Conservation (phyloP, 1,140 invertebrate species). For the Euwallacea fornicatus region DNA sequence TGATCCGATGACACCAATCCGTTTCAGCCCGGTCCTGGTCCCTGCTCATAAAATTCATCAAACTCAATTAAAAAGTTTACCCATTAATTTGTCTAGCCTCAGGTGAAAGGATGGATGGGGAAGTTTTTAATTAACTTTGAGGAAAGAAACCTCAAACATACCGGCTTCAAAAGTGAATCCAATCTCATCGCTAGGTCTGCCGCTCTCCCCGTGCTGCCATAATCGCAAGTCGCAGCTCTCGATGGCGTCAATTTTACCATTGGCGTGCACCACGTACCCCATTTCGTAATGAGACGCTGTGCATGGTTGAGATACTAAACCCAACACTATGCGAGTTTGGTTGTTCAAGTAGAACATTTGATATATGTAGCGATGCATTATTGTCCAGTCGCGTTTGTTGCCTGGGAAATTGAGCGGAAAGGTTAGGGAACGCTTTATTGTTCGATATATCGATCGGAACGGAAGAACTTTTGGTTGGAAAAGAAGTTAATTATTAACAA, state of each 20-base stretch:
- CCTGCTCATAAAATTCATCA: too few species aligned
- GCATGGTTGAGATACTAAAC: slow-evolving; percentile 67
- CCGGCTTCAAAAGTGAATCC: slow-evolving; percentile 65
- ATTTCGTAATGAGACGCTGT: slow-evolving; percentile 64
- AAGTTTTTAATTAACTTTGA: neutral
- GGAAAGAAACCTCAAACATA: neutral
- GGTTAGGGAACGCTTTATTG: neutral
- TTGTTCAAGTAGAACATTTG: slow-evolving; percentile 70
- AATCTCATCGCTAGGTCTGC: slow-evolving; percentile 63
- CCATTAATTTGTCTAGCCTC: too few species aligned
- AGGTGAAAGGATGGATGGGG: neutral
- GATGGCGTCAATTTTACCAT: slow-evolving; percentile 60
- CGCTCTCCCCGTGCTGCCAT: slow-evolving; percentile 68
- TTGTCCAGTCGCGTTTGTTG: slow-evolving; percentile 67
- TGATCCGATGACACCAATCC: too few species aligned
- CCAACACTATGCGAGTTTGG: slow-evolving; percentile 62
- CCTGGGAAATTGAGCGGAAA: slow-evolving; percentile 53
- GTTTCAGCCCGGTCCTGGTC: too few species aligned
- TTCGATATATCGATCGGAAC: too few species aligned
- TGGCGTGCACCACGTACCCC: slow-evolving; percentile 64
- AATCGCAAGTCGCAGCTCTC: slow-evolving; percentile 65
- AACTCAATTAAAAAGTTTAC: too few species aligned
- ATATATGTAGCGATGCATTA: slow-evolving; percentile 71
- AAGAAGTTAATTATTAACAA: slow-evolving; percentile 3
- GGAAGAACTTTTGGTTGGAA: too few species aligned